Base-by-base conservation (phyloP, 2,797 vertebrate species). In the Anguilla megastoma region DNA sequence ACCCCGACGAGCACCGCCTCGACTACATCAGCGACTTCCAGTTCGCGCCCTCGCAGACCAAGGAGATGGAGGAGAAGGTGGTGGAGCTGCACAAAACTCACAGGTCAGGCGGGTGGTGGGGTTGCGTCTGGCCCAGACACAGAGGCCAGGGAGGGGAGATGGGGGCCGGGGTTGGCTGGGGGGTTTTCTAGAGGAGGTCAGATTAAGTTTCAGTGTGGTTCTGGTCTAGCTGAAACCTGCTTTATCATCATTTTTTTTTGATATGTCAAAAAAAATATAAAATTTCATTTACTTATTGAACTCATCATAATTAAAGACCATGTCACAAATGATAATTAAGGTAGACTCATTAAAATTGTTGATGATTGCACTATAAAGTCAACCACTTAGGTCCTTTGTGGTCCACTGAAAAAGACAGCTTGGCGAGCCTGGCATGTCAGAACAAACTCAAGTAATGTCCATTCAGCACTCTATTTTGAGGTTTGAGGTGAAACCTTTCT, bases 31-130 rank as follows among this genome's bases (percentile, higher is more conserved):
- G 93, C 79, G 97, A 98, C 92, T 96, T 98, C 92, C 97, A 95
- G 4, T 98, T 99, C 92, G 97, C 97, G 6, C 97, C 98, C 82
- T 96, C 92, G 89, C 98, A 99, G 92, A 98, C 97, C 87, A 98
- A 97, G 93, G 98, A 99, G 94, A 97, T 99, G 96, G 98, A 99
- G 94, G 98, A 99, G 90, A 99, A 98, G 91, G 96, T 99, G 92
- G 93, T 97, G 84, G 98, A 99, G 87, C 95, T 99, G 56, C 97
- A 99, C 93, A 98, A 97, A 95, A 97, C 97, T 74, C 98, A 99
- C 95, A 98, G 98, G 99, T 99, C 5, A 89, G 7, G 41, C 1
- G 21, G 14, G 36, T 14, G 7, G n/a, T 8, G 33, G 45, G 21
- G 79, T 21, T 0, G 27, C 30, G 30, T 30, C 27, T 74, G 27